Conservation (phyloP, 2,797 vertebrate genomes). For the Notoglanidium macrostoma region DNA sequence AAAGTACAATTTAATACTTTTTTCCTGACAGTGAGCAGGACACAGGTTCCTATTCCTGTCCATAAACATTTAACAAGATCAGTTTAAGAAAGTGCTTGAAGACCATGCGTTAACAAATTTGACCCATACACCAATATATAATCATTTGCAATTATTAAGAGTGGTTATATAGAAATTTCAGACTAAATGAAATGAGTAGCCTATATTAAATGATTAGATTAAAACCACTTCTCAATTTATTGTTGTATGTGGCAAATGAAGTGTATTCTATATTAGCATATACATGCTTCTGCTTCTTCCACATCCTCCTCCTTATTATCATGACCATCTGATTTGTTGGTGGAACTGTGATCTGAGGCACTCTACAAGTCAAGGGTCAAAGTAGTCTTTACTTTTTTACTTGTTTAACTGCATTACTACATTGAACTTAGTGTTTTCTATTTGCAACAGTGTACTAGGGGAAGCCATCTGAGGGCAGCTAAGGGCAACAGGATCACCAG, state of each 20-base stretch:
- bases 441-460: not conserved
- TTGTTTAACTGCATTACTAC: not conserved
- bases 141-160: not conserved
- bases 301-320: not conserved
- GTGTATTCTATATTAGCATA: too few species aligned
- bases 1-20: not conserved
- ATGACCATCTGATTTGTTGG: not conserved
- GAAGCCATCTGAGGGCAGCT: not conserved
- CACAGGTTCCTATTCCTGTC: too few species aligned
- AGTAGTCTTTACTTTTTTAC: not conserved
- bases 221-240: not conserved
- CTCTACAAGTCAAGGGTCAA: not conserved
- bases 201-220: not conserved
- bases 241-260: not conserved
- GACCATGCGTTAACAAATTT: not conserved
- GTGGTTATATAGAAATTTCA: not conserved
- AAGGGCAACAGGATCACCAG: not conserved
- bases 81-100: not conserved
- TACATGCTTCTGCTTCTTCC: not conserved
- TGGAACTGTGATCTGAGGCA: not conserved
- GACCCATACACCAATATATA: not conserved
- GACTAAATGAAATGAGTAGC: not conserved
- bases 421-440: not conserved
- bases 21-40: not conserved
- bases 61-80: not conserved